These are phyloP conservation scores for Chrysogorgia sp. DNA, from an alignment of 92 coral and sea anemone species.

Conservation along the genomic window DNA sequence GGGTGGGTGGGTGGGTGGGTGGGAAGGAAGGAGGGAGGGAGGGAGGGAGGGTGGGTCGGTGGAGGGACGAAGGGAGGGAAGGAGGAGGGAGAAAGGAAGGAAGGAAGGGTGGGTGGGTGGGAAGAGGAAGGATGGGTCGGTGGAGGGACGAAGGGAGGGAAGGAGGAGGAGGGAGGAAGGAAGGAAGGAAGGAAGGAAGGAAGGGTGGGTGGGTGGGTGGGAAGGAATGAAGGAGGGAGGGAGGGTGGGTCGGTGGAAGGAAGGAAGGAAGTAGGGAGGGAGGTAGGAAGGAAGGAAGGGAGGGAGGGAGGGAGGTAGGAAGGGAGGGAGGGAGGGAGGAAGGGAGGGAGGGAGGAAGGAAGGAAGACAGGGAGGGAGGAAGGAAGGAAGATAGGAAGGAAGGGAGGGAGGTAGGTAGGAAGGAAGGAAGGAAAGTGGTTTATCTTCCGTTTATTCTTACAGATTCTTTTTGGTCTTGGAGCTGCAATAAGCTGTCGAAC, in stretches of 20 bases:
- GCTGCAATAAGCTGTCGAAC: slow-evolving; percentile 79
- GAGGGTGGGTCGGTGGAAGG: neutral
- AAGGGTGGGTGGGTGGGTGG: neutral
- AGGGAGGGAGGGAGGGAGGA: neutral
- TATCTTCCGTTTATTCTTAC: neutral
- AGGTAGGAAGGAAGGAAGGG: no score
- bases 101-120: neutral
- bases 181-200: no score
- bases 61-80: neutral
- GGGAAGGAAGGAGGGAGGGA: neutral
- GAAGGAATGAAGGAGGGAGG: neutral
- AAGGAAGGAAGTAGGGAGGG: neutral
- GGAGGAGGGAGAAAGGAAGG: neutral
- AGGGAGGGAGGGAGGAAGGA: neutral
- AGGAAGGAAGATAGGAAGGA: neutral
- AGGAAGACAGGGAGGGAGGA: neutral
- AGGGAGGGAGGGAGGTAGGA: neutral
- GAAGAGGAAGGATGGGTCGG: no score
- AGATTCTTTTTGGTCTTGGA: slow-evolving; percentile 98
- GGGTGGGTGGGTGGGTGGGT: no score
- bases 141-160: no score
- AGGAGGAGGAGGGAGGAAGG: no score
- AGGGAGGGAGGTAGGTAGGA: neutral
- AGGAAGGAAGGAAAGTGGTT: no score
- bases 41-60: neutral